Base-by-base conservation (phyloP, 2,113 vertebrate species). In the Apteryx owenii region DNA sequence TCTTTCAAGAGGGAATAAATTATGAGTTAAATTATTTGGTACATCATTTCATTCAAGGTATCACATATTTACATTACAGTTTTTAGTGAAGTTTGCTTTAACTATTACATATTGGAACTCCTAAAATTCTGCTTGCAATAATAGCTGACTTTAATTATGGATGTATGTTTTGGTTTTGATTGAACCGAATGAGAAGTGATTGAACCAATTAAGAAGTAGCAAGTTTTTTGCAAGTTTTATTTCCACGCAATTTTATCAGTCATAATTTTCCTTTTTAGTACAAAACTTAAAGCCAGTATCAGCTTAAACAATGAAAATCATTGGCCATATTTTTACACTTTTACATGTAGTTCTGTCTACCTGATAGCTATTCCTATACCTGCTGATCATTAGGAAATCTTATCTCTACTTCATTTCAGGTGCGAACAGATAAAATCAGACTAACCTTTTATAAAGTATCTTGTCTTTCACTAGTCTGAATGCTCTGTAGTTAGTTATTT, bases 61-160 rank as follows among this genome's bases (percentile, higher is more conserved):
- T 88, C 56, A 85, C 58, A 82, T 15, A 75, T 89, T 83, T 70
- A 60, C 21, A 73, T 42, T 73, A 71, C 16, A 73, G 17, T 82
- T 48, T 53, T 87, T 97, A 95, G 90, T 91, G 12, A 94, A 85
- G 16, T 88, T 97, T 95, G 58, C 29, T 94, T 96, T 77, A 90
- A 60, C 40, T 90, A 75, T 58, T 94, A 31, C 40, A 87, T 78
- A 90, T n/a, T 66, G 50, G 51, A 93, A 85, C 76, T 58, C 53
- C 23, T 87, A 60, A 95, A 89, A 96, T 72, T 96, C 22, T 73
- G 76, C 90, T 97, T 95, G 51, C 54, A 81, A 12, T 73, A 89
- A 79, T 33, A 53, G 42, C 5, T 31, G 71, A 78, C 36, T 90
- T 94, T 85, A 91, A 81, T 94, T 94, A 93, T 81, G 33, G 48